Conservation (phyloP, 2,113 vertebrate genomes). For the Chaetodon auriga region DNA sequence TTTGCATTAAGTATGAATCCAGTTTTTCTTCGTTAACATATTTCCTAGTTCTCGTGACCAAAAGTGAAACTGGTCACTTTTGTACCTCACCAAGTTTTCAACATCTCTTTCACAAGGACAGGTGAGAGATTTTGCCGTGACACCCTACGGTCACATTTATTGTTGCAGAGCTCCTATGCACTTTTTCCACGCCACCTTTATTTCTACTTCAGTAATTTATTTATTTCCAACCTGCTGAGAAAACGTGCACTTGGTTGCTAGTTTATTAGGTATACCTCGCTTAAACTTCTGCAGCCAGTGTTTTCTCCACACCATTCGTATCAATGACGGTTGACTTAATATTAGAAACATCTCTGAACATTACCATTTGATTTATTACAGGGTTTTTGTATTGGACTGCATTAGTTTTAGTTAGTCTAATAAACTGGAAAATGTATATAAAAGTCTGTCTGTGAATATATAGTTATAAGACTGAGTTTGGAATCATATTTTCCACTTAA, state of each 20-base stretch:
- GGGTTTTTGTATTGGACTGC: background rate
- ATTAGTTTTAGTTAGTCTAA: background rate
- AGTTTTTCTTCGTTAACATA: background rate
- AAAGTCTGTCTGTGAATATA: background rate
- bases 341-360: background rate
- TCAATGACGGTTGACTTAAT: background rate
- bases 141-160: background rate
- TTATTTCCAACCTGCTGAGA: background rate
- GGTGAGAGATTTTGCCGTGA: background rate
- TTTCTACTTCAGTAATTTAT: background rate
- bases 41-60: background rate
- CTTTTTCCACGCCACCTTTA: background rate
- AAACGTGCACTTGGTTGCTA: background rate
- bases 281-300: background rate
- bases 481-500: conserved; percentile 5
- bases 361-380: background rate
- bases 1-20: background rate
- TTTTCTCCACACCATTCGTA: background rate
- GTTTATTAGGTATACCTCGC: background rate
- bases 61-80: background rate
- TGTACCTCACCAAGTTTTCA: background rate
- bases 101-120: background rate
- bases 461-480: background rate
- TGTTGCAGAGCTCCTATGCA: background rate
- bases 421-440: background rate